phyloP scores from a whole-genome alignment of 1,140 invertebrate species.

The Meloidogyne floridensis region DNA sequence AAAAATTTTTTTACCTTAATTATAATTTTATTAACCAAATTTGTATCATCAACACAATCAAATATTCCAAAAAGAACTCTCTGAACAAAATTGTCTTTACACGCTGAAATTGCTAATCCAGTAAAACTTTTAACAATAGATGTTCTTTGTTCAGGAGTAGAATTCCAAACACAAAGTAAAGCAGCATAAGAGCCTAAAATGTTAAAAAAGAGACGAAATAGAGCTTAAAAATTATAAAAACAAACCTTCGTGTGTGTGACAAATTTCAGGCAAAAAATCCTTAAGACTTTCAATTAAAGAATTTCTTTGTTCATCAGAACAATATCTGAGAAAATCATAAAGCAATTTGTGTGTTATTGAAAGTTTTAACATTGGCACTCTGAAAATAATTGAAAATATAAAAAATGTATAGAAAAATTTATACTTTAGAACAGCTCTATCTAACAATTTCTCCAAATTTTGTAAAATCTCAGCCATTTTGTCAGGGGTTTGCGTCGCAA shows the following conservation, averaged over 20 bases:
- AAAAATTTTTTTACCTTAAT: conserved; percentile 63
- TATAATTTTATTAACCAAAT: conserved; percentile 80
- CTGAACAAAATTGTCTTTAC: conserved; percentile 83
- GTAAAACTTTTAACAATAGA: conserved; percentile 75
- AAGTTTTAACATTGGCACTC: conserved; percentile 66
- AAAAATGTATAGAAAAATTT: neutral
- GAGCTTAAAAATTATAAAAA: neutral
- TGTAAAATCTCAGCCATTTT: conserved; percentile 42
- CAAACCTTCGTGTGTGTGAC: conserved; percentile 76
- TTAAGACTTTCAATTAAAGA: conserved; percentile 54
- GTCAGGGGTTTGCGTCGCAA: conserved; percentile 34
- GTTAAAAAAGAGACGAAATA: neutral
- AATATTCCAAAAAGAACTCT: conserved; percentile 80
- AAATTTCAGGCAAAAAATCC: conserved; percentile 68
- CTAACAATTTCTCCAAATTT: conserved; percentile 41
- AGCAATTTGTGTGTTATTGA: conserved; percentile 77
- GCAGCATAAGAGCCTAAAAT: conserved; percentile 75
- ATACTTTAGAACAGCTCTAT: conserved; percentile 39
- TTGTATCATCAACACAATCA: conserved; percentile 88
- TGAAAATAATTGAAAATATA: neutral
- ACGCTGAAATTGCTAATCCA: conserved; percentile 78
- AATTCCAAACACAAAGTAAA: conserved; percentile 82
- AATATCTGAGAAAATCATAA: conserved; percentile 78
- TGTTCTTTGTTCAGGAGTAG: conserved; percentile 74
- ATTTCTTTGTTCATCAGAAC: conserved; percentile 69